Evolutionary conservation across 2,797 vertebrate genomes (phyloP).

Genomic region (Halcyon badia): DNA sequence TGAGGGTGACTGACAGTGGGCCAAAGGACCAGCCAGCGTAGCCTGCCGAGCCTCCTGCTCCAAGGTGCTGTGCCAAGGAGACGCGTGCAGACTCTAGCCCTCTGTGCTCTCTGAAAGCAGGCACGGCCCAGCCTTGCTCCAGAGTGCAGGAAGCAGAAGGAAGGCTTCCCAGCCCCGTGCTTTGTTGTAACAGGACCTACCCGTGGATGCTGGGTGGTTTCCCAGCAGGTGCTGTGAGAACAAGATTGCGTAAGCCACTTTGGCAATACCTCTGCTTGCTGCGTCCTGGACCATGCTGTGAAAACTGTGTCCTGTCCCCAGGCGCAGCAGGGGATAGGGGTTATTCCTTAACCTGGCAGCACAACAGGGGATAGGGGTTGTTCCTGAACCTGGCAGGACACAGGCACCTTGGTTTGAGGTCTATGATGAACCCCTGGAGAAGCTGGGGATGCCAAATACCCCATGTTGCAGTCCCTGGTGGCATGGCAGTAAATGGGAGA

Average conservation of each 20-base stretch:
- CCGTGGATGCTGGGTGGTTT: not conserved
- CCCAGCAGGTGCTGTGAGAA: conserved; percentile 10
- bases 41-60: not conserved
- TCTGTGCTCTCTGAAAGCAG: not conserved
- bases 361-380: not conserved
- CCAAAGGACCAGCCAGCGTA: not conserved
- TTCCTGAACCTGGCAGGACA: not conserved
- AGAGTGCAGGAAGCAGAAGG: not conserved
- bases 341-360: not conserved
- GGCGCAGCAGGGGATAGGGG: not conserved
- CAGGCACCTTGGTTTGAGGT: not conserved
- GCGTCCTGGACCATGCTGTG: not conserved
- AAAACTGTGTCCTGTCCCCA: not conserved
- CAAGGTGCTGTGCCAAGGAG: not conserved
- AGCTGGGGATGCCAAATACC: not conserved
- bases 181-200: not conserved
- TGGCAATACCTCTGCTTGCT: not conserved
- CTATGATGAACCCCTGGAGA: not conserved
- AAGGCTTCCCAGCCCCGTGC: not conserved
- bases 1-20: not conserved
- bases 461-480: rapidly evolving
- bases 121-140: not conserved
- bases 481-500: not conserved
- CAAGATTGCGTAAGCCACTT: not conserved
- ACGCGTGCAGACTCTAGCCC: not conserved